Evolutionary conservation across 2,888 invertebrate species (phyloP).

Genomic region (Watsonalla binaria): DNA sequence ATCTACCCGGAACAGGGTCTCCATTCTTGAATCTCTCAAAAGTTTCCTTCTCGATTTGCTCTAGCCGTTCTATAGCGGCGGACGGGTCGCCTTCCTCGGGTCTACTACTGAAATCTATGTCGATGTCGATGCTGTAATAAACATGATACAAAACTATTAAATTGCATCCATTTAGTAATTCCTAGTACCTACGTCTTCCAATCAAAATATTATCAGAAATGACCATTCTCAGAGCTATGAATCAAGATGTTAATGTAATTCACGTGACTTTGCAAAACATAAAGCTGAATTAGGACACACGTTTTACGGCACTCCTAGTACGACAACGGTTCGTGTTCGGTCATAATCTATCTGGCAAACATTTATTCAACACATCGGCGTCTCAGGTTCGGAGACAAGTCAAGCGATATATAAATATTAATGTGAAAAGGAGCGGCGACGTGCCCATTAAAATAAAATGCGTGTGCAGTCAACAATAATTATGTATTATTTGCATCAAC

Average conservation of each 20-base stretch:
- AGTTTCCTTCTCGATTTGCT: constrained; percentile 65
- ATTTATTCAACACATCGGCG: not conserved
- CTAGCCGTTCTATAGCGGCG: constrained; percentile 58
- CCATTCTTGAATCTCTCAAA: constrained; percentile 43
- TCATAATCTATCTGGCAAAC: not conserved
- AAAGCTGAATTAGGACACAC: not conserved
- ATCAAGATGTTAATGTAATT: too few relatives aligned
- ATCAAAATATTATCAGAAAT: too few relatives aligned
- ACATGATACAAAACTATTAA: not conserved
- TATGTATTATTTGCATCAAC: too few relatives aligned
- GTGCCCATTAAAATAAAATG: too few relatives aligned
- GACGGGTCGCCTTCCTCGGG: constrained; percentile 45
- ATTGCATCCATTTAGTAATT: not conserved
- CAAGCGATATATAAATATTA: not conserved
- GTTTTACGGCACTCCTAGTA: too few relatives aligned
- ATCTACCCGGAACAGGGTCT: constrained; percentile 7
- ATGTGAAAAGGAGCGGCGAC: too few relatives aligned
- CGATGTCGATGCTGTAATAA: constrained; percentile 57
- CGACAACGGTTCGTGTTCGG: not conserved
- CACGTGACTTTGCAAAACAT: not conserved
- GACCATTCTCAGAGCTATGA: too few relatives aligned
- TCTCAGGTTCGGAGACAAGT: not conserved
- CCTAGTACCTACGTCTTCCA: not conserved
- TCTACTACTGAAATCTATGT: constrained; percentile 53
- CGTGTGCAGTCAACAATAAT: too few relatives aligned